Evolutionary conservation across 2,113 vertebrate genomes (phyloP).

Genomic region (Gopherus evgoodei): DNA sequence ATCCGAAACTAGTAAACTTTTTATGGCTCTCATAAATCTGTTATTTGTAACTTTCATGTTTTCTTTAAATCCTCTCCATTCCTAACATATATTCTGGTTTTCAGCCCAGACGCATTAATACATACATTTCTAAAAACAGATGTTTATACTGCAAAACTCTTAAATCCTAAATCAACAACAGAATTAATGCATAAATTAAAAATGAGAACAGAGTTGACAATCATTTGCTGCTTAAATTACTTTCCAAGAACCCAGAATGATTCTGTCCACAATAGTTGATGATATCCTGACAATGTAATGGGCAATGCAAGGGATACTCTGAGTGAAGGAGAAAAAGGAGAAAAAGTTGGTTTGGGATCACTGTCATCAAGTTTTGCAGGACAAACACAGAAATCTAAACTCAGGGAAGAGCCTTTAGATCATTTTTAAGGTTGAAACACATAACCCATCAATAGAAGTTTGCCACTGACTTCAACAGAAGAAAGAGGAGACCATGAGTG

Average conservation of each 20-base stretch:
- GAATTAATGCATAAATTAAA: not conserved
- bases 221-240: not conserved
- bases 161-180: not conserved
- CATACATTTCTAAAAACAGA: not conserved
- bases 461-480: not conserved
- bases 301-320: not conserved
- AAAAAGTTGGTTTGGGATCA: not conserved
- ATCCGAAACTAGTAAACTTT: not conserved
- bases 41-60: not conserved
- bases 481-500: not conserved
- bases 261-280: conserved; percentile 5
- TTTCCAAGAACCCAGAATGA: not conserved
- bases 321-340: not conserved
- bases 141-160: not conserved
- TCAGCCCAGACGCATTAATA: not conserved
- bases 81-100: not conserved
- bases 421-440: conserved; percentile 11
- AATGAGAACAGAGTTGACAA: conserved; percentile 9
- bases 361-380: not conserved
- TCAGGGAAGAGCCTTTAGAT: not conserved
- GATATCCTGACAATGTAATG: not conserved
- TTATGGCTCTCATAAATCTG: not conserved
- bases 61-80: not conserved
- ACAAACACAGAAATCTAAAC: not conserved
- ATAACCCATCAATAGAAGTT: not conserved